phyloP scores from a whole-genome alignment of 2,888 invertebrate species.

The Phaonia tiefii region DNA sequence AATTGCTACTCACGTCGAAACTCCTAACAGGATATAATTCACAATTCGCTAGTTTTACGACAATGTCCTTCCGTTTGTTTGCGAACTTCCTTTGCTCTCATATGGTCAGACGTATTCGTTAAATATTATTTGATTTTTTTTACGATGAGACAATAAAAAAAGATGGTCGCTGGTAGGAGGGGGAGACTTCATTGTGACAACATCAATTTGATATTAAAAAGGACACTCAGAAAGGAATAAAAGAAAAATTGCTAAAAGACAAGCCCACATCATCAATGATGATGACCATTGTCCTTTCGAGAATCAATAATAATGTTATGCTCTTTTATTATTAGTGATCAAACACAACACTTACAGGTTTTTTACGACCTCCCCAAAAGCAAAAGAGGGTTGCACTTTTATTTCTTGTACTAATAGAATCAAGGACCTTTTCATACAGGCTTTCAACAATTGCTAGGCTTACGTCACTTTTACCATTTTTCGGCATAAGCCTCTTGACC shows the following conservation, averaged over 20 bases:
- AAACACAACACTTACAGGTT: slow-evolving; percentile 67
- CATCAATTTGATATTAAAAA: slow-evolving; percentile 64
- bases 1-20: background rate
- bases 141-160: slow-evolving; percentile 60
- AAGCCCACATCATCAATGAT: slow-evolving; percentile 61
- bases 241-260: slow-evolving; percentile 59
- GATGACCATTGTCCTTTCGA: slow-evolving; percentile 59
- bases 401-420: no score
- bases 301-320: slow-evolving; percentile 56
- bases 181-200: slow-evolving; percentile 27
- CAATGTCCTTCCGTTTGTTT: slow-evolving; percentile 75
- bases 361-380: slow-evolving; percentile 24
- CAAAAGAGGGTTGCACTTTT: background rate
- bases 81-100: slow-evolving; percentile 34
- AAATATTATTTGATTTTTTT: slow-evolving; percentile 67
- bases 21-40: slow-evolving; percentile 74
- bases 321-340: slow-evolving; percentile 61
- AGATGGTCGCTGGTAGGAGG: background rate
- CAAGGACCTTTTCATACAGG: background rate
- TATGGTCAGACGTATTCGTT: slow-evolving; percentile 43
- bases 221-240: slow-evolving; percentile 31
- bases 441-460: slow-evolving; percentile 42
- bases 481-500: slow-evolving; percentile 28
- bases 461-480: slow-evolving; percentile 61
- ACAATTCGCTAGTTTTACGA: slow-evolving; percentile 80